phyloP scores from a whole-genome alignment of 2,113 vertebrate genomes.

The Larimichthys polyactis region DNA sequence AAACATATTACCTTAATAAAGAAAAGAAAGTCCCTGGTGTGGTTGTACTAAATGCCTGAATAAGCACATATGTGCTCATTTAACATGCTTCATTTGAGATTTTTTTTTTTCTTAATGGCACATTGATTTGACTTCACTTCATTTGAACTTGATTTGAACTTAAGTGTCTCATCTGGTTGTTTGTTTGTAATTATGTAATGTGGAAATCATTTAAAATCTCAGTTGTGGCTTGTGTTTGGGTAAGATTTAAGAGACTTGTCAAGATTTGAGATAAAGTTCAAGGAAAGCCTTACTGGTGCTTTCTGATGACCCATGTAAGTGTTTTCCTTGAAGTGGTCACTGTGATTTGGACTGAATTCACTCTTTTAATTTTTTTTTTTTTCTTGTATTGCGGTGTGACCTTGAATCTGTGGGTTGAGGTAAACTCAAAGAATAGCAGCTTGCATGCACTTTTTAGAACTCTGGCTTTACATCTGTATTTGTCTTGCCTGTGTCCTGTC shows the following conservation, averaged over 20 bases:
- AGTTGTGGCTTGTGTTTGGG: constrained; percentile 3
- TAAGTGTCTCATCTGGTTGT: constrained; percentile 36
- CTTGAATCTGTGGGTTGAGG: constrained; percentile 56
- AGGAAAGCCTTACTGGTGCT: constrained; percentile 31
- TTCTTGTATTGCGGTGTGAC: constrained; percentile 41
- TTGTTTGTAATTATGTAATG: constrained; percentile 42
- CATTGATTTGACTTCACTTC: constrained; percentile 37
- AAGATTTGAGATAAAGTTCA: constrained; percentile 45
- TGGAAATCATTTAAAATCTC: constrained; percentile 50
- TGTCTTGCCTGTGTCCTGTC: constrained; percentile 55
- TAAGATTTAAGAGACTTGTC: constrained; percentile 28
- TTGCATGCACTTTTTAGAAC: constrained; percentile 50
- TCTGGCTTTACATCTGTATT: constrained; percentile 59
- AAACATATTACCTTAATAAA: constrained; percentile 57
- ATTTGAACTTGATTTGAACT: constrained; percentile 38
- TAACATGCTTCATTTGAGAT: constrained; percentile 40
- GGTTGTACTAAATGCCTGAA: constrained; percentile 18
- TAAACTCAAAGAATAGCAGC: constrained; percentile 49
- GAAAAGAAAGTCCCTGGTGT: constrained; percentile 9
- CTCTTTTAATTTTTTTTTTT: constrained; percentile 15
- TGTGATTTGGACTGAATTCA: constrained; percentile 28
- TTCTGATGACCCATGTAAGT: constrained; percentile 31
- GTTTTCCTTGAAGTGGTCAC: constrained; percentile 44
- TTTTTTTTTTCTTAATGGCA: constrained; percentile 26
- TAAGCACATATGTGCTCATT: constrained; percentile 45